These are phyloP conservation scores for Heterodera carotae DNA, from an alignment of 1,140 invertebrate species.

Conservation along the genomic window DNA sequence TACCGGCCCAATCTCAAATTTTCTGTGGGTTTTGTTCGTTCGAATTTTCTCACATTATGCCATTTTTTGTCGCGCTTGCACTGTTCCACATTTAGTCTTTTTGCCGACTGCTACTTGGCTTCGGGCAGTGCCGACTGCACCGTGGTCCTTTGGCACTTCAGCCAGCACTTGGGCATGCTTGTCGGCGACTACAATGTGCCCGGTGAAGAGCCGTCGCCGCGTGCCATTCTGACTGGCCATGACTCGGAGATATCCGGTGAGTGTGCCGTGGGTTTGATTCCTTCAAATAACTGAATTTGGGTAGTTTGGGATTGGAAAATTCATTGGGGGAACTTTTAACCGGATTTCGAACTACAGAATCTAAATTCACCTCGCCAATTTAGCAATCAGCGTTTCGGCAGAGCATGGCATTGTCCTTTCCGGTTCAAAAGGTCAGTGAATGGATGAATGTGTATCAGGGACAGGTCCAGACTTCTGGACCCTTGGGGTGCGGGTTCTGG, in stretches of 20 bases:
- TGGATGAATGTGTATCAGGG: no score
- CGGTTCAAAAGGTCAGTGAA: constrained; percentile 71
- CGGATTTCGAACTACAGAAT: no score
- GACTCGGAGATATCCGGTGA: constrained; percentile 81
- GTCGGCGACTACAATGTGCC: constrained; percentile 78
- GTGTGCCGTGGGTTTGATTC: constrained; percentile 4
- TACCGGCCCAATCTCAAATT: no score
- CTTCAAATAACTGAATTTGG: no score
- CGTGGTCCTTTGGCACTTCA: constrained; percentile 97
- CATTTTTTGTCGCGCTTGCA: not conserved
- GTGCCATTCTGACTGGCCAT: constrained; percentile 93
- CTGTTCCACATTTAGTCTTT: constrained; percentile 71
- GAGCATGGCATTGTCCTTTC: constrained; percentile 96
- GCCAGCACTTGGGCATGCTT: constrained; percentile 86
- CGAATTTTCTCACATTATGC: no score
- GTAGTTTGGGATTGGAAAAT: no score
- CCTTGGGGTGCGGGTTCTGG: no score
- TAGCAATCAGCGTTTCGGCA: constrained; percentile 88
- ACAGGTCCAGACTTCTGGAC: no score
- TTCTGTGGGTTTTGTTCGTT: no score
- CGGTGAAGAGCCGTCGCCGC: constrained; percentile 81
- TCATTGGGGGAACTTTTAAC: no score
- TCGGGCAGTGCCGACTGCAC: constrained; percentile 97
- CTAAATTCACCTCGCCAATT: no score
- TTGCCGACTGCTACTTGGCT: constrained; percentile 96